Conservation (phyloP, 2,797 vertebrate genomes). For the Sebastes iracundus region DNA sequence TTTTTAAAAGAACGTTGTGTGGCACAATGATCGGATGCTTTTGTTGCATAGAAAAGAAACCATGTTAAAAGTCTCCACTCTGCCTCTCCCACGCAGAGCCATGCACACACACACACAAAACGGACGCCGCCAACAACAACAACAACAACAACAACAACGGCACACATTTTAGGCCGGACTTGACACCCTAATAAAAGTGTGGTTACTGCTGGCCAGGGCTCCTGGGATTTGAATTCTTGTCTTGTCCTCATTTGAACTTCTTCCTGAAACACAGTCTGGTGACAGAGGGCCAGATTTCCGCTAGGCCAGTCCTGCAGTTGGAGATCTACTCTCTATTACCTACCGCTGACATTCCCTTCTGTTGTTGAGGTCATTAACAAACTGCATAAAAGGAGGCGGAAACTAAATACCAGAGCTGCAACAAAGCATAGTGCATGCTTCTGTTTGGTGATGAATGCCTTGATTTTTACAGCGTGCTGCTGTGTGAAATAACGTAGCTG, state of each 20-base stretch:
- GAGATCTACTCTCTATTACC: conserved; percentile 67
- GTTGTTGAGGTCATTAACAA: conserved; percentile 69
- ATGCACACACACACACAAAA: conserved; percentile 22
- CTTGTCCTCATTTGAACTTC: conserved; percentile 83
- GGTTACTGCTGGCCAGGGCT: conserved; percentile 75
- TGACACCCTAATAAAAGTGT: conserved; percentile 82
- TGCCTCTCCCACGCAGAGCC: conserved; percentile 44
- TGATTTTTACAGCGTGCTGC: conserved; percentile 44
- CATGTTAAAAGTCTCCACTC: conserved; percentile 56
- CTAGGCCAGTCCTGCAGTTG: conserved; percentile 56
- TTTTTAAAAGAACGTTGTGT: conserved; percentile 41
- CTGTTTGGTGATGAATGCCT: conserved; percentile 59
- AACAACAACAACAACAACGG: conserved; percentile 42
- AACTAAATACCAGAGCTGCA: conserved; percentile 64
- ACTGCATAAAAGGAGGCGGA: conserved; percentile 63
- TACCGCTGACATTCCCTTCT: conserved; percentile 71
- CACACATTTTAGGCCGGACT: conserved; percentile 68
- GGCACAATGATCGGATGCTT: conserved; percentile 50
- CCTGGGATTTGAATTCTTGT: conserved; percentile 74
- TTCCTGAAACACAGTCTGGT: conserved; percentile 72
- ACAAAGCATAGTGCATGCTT: conserved; percentile 63
- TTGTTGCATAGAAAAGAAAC: conserved; percentile 55
- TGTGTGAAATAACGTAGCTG: conserved; percentile 47
- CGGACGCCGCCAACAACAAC: conserved; percentile 33
- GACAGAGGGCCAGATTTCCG: conserved; percentile 74